phyloP scores from a whole-genome alignment of 2,888 invertebrate genomes.

The Nysson spinosus region DNA sequence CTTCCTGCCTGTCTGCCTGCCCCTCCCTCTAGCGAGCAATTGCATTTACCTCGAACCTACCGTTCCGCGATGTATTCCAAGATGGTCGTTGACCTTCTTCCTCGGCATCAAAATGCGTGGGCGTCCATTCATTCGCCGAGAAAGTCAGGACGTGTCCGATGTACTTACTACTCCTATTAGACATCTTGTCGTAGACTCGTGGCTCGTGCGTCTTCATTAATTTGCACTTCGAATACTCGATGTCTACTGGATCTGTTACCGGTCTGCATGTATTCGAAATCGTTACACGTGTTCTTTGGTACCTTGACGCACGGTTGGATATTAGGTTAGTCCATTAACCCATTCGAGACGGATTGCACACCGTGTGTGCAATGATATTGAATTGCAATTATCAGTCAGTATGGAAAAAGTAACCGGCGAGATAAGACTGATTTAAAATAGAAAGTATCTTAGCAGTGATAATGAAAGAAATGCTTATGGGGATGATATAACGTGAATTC shows the following conservation, averaged over 20 bases:
- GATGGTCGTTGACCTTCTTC: slow-evolving; percentile 53
- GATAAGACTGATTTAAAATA: too few species aligned
- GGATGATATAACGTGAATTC: too few species aligned
- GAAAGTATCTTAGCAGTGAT: too few species aligned
- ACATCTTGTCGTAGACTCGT: slow-evolving; percentile 34
- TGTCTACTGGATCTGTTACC: too few species aligned
- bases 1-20: too few species aligned
- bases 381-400: too few species aligned
- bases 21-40: slow-evolving; percentile 64
- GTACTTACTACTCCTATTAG: slow-evolving; percentile 28
- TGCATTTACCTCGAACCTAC: slow-evolving; percentile 53
- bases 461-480: too few species aligned
- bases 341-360: background rate
- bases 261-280: too few species aligned
- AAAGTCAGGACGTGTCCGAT: slow-evolving; percentile 28
- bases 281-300: too few species aligned
- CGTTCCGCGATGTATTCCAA: slow-evolving; percentile 46
- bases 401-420: too few species aligned
- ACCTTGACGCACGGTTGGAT: too few species aligned
- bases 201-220: slow-evolving; percentile 34
- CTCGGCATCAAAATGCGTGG: slow-evolving; percentile 49
- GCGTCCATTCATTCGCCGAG: slow-evolving; percentile 55
- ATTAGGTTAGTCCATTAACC: background rate
- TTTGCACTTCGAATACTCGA: slow-evolving; percentile 21
- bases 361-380: background rate